Evolutionary conservation across 2,888 invertebrate genomes (phyloP), one percentile per base, ranked within the genome.

Genomic region (Tenthredo scrophulariae): DNA sequence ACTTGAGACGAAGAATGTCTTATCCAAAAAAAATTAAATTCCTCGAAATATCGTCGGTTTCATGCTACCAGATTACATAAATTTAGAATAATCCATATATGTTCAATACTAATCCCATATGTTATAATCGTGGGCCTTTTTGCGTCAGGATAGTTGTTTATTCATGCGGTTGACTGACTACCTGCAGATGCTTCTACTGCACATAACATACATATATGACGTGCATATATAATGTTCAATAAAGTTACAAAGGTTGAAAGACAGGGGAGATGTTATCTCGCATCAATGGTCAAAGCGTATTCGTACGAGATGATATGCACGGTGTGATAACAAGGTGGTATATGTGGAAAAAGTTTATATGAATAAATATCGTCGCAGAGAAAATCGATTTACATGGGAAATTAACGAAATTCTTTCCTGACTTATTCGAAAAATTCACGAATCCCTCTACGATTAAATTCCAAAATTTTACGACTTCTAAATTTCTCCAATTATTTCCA

Each of bases 191-290:
- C n/a, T 22, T 74, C 15, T 43, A 46, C 46, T 43, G 58, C 58
- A 58, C 43, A 2, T n/a, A 26, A 18, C 37, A 40, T 22, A 74
- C 33, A 2, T 43, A 33, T 22, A 43, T 10, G n/a, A 10, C n/a
- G 9, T 26, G 10, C 58, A n/a, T n/a, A 22, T n/a, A 7, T 10
- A 26, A 22, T 22, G 58, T 58, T 58, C 22, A 74, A 43, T 92
- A 91, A 93, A 92, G 93, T 93, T 92, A 93, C 89, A 91, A 90
- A 92, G 91, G 92, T 91, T 91, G 5, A 18, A 72, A 43, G 90
- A 92, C 91, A 50, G 58, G 9, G 2, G 58, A 58, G 58, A 50
- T 18, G 50, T 50, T 50, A 91, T 90, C 89, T 90, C 92, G 91
- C 92, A 91, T 91, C 92, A 91, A 87, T 89, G 89, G 88, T 91